These are phyloP conservation scores for Whitmania pigra DNA, from an alignment of 1,140 invertebrate species.

Conservation along the genomic window DNA sequence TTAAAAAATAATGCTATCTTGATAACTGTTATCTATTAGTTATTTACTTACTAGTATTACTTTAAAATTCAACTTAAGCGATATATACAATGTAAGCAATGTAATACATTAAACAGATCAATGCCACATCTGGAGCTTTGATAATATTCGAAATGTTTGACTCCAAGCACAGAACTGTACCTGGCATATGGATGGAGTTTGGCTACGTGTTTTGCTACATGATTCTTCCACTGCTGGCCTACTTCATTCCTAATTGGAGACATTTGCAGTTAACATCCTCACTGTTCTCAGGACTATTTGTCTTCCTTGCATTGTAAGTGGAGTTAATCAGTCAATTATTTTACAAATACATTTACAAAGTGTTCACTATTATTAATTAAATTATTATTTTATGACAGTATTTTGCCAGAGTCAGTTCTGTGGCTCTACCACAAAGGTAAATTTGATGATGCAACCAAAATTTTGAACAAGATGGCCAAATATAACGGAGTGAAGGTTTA, in stretches of 20 bases:
- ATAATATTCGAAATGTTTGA: constrained; percentile 15
- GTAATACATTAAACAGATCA: constrained; percentile 6
- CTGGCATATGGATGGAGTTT: constrained; percentile 14
- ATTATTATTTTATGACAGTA: not conserved
- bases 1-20: too few species aligned
- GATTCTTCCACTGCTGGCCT: not conserved
- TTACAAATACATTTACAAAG: too few species aligned
- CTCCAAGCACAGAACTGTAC: constrained; percentile 5
- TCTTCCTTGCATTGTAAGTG: too few species aligned
- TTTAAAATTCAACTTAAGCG: too few species aligned
- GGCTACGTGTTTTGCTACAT: constrained; percentile 11
- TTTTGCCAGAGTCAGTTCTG: not conserved
- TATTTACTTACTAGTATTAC: too few species aligned
- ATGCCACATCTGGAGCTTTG: constrained; percentile 2
- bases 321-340: too few species aligned
- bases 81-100: too few species aligned
- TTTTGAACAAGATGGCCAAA: constrained; percentile 9
- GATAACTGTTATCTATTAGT: too few species aligned
- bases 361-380: too few species aligned
- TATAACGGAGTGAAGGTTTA: constrained; percentile 2
- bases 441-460: not conserved
- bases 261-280: not conserved
- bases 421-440: constrained; percentile 6
- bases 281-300: too few species aligned
- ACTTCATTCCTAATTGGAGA: constrained; percentile 5